Evolutionary conservation across 2,888 invertebrate species (phyloP).

Genomic region (Melitaea athalia): DNA sequence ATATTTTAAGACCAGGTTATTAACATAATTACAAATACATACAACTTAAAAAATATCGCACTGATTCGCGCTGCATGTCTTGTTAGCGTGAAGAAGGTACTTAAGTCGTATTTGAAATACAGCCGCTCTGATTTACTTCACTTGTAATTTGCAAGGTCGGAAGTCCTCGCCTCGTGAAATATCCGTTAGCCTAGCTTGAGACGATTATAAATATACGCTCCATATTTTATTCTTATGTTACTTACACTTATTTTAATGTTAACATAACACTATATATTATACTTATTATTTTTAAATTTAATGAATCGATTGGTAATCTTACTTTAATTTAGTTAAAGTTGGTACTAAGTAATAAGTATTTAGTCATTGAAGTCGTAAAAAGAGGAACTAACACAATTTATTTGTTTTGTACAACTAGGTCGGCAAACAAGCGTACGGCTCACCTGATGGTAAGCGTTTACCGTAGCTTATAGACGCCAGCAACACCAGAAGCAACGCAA

Average conservation of each 20-base stretch:
- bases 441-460: too few relatives aligned
- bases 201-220: conserved; percentile 18
- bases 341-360: too few relatives aligned
- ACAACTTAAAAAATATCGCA: not conserved
- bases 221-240: conserved; percentile 10
- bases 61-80: not conserved
- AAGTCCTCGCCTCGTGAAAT: conserved; percentile 51
- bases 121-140: conserved; percentile 58
- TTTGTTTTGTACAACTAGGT: too few relatives aligned
- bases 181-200: conserved; percentile 31
- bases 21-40: not conserved
- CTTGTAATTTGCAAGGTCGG: conserved; percentile 63
- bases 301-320: not conserved
- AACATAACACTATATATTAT: too few relatives aligned
- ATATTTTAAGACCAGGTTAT: too few relatives aligned
- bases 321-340: not conserved
- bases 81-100: not conserved
- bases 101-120: conserved; percentile 41
- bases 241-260: too few relatives aligned
- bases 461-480: too few relatives aligned
- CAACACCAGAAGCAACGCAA: too few relatives aligned
- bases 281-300: too few relatives aligned
- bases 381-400: too few relatives aligned
- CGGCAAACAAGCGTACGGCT: too few relatives aligned
- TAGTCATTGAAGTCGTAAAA: too few relatives aligned